These are phyloP conservation scores for Dermatemys mawii DNA, from an alignment of 2,113 vertebrate genomes.

Conservation along the genomic window DNA sequence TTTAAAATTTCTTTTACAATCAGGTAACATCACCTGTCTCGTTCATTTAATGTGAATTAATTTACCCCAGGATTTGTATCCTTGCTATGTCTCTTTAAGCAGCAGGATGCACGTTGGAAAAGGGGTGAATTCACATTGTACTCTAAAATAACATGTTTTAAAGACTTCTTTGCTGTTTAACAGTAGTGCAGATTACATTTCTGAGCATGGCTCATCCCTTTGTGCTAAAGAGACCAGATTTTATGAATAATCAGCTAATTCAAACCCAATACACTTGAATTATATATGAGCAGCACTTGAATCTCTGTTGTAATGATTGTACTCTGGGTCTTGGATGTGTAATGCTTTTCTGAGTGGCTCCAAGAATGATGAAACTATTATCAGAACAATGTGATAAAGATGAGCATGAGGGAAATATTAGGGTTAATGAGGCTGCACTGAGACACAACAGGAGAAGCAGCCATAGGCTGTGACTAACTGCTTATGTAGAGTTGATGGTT, in stretches of 20 bases:
- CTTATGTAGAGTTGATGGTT: not conserved
- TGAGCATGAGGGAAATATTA: not conserved
- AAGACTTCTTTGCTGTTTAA: conserved; percentile 25
- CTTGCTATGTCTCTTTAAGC: not conserved
- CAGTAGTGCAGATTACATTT: not conserved
- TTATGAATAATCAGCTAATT: conserved; percentile 60
- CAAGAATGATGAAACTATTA: conserved; percentile 34
- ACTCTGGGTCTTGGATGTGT: conserved; percentile 34
- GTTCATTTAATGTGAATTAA: not conserved
- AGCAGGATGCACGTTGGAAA: not conserved
- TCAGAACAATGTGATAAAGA: conserved; percentile 52
- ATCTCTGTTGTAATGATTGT: conserved; percentile 35
- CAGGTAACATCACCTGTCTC: not conserved
- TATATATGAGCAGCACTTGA: conserved; percentile 57
- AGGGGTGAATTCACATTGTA: not conserved
- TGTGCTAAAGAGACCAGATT: conserved; percentile 24
- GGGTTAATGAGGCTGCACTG: conserved; percentile 38
- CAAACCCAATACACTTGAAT: conserved; percentile 44
- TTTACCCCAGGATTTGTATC: not conserved
- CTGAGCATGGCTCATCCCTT: not conserved
- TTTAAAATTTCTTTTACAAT: not conserved
- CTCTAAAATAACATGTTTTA: not conserved
- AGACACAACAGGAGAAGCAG: not conserved
- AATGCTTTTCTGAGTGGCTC: conserved; percentile 53
- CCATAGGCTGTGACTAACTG: conserved; percentile 15